Evolutionary conservation across 2,888 invertebrate species (phyloP), one percentile per base, ranked within the genome.

Genomic region (Junonia oenone): DNA sequence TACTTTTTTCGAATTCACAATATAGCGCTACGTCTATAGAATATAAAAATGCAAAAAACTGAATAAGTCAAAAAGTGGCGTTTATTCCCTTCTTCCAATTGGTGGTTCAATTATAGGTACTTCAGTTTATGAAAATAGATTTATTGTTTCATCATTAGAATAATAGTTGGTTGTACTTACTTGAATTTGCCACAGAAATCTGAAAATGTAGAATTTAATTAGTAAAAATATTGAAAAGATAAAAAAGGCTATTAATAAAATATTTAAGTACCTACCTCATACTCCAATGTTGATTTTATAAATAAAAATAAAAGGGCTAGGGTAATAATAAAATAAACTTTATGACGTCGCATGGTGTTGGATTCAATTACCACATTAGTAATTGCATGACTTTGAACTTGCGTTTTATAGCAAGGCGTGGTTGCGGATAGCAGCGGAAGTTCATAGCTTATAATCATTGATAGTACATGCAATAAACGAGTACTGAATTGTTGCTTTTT

Each of bases 331-430:
- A 73, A 62, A 53, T 79, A 64, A 52, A 77, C 56, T 54, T 59
- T 66, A 59, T 69, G 64, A 56, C 73, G 64, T 72, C 70, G 76
- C 87, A 87, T 88, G 69, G 71, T 72, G 71, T 62, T 66, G 73
- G 61, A 61, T 68, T 63, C 71, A 68, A 71, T 72, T 64, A 72
- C 68, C 64, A 68, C 67, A 80, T 76, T 80, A 79, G 68, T 67
- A 73, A 65, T 58, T 55, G 78, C 80, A 75, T 85, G 85, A 84
- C 84, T 84, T 78, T 87, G 88, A 89, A 88, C 85, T 87, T 89
- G 78, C 65, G 63, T 81, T 82, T 76, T 88, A 90, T 88, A 87
- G 71, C 73, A 80, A 83, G 89, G 89, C 84, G 89, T 87, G 87
- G 85, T 72, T 61, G 52, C 53, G 55, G 62, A 68, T 72, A 73